These are phyloP conservation scores for Leptarthrus brevirostris DNA, from an alignment of 2,888 invertebrate species.

Conservation along the genomic window DNA sequence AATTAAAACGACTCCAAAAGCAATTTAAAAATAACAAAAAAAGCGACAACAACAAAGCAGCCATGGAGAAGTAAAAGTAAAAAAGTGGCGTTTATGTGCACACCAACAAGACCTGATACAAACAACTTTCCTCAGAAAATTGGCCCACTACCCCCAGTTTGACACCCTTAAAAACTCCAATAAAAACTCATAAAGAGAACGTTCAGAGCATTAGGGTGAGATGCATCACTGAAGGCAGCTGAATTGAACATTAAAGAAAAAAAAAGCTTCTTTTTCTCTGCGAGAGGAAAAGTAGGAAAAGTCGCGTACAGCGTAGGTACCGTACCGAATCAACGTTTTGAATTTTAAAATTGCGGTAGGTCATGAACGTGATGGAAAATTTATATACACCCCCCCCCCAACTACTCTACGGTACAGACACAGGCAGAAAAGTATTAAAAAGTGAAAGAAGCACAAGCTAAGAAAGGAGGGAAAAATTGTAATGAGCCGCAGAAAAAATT, in stretches of 20 bases:
- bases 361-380: slow-evolving; percentile 48
- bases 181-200: slow-evolving; percentile 33
- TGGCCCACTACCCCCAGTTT: neutral
- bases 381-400: slow-evolving; percentile 32
- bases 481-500: slow-evolving; percentile 43
- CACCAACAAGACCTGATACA: slow-evolving; percentile 1
- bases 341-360: slow-evolving; percentile 53
- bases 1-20: slow-evolving; percentile 43
- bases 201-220: neutral
- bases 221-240: slow-evolving; percentile 18
- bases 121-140: neutral
- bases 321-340: slow-evolving; percentile 24
- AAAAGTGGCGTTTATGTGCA: slow-evolving; percentile 1
- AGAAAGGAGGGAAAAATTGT: slow-evolving; percentile 8
- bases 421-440: slow-evolving; percentile 44
- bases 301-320: slow-evolving; percentile 22
- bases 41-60: slow-evolving; percentile 8
- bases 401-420: neutral
- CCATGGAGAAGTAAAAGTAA: neutral
- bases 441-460: slow-evolving; percentile 38
- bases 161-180: slow-evolving; percentile 23
- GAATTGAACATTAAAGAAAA: slow-evolving; percentile 10
- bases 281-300: slow-evolving; percentile 44
- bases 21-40: slow-evolving; percentile 22
- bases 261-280: slow-evolving; percentile 24